Evolutionary conservation across 2,797 vertebrate species (phyloP).

Genomic region (Acropternis orthonyx): DNA sequence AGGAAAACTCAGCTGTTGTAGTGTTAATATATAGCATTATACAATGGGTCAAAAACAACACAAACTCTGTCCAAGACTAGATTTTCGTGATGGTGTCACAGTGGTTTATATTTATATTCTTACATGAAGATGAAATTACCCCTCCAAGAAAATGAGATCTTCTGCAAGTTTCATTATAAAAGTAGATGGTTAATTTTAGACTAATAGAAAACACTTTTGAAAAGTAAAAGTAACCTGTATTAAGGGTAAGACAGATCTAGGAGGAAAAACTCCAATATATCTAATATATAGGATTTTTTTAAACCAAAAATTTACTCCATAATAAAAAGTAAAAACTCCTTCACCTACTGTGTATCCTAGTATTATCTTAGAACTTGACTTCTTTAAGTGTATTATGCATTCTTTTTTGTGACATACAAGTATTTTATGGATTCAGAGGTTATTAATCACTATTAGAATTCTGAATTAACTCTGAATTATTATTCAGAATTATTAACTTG

Average conservation of each 20-base stretch:
- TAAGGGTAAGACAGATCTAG: neutral
- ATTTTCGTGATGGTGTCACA: neutral
- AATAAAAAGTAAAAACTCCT: neutral
- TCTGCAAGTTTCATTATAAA: neutral
- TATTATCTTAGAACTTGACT: neutral
- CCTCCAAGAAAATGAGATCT: neutral
- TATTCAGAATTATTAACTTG: neutral
- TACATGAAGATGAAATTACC: neutral
- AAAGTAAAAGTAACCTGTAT: neutral
- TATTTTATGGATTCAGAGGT: neutral
- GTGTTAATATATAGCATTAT: neutral
- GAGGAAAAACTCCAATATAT: neutral
- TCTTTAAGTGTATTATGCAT: neutral
- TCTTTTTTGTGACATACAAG: neutral
- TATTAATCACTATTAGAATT: neutral
- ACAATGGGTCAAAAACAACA: neutral
- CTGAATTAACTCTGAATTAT: too few relatives aligned
- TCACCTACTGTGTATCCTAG: neutral
- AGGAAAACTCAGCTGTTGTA: neutral
- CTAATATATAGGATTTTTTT: neutral
- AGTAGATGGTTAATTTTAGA: neutral
- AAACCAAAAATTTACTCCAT: neutral
- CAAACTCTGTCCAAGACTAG: neutral
- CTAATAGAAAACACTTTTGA: neutral
- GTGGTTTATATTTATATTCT: neutral